A percentile compares a stretch with the other conserved stretches of the same genome.
Conservation (phyloP, 1,140 invertebrate species). For the Papilio xuthus region DNA sequence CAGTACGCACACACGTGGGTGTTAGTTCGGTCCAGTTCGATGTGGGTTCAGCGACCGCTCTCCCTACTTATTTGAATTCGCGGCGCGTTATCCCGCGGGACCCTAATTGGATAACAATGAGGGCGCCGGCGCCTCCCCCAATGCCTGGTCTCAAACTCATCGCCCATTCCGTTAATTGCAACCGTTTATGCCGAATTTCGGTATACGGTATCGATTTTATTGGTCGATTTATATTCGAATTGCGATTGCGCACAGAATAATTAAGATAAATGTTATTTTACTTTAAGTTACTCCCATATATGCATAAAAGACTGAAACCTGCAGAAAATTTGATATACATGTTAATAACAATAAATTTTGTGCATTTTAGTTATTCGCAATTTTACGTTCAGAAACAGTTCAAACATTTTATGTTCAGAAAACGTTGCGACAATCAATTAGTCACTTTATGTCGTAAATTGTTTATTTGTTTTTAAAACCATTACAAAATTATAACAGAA, state of each 20-base stretch:
- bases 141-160: constrained; percentile 40
- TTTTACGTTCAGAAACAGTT: neutral
- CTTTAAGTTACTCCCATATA: neutral
- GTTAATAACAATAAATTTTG: no score
- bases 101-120: constrained; percentile 79
- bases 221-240: neutral
- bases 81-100: constrained; percentile 75
- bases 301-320: neutral
- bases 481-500: neutral
- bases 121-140: constrained; percentile 65
- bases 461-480: neutral
- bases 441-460: neutral
- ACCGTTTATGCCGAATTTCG: constrained; percentile 26
- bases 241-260: neutral
- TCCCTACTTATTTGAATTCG: constrained; percentile 78
- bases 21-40: constrained; percentile 64
- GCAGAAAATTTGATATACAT: neutral
- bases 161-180: constrained; percentile 26
- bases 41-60: constrained; percentile 72
- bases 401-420: neutral
- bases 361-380: neutral
- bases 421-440: neutral
- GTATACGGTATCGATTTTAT: constrained; percentile 27
- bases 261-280: neutral
- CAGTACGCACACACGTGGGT: constrained; percentile 48